Conservation (phyloP, 2,797 vertebrate genomes). For the Sebastes kiyomatsui region DNA sequence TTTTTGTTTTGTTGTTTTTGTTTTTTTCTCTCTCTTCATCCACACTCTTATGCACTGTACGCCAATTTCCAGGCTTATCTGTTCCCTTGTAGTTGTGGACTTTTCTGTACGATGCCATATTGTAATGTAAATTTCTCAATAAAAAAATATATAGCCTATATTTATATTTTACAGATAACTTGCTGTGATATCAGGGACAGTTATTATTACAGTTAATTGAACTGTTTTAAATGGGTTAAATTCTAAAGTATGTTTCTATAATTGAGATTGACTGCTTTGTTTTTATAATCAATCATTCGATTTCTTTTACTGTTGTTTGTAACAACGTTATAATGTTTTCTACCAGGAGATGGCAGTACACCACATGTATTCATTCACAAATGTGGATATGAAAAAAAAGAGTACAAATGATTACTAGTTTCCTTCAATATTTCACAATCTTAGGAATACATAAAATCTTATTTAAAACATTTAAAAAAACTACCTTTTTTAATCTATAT, state of each 20-base stretch:
- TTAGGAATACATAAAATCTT: no score
- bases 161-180: no score
- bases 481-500: no score
- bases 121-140: no score
- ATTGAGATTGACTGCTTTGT: neutral
- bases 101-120: no score
- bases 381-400: neutral
- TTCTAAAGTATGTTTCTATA: neutral
- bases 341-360: conserved; percentile 65
- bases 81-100: no score
- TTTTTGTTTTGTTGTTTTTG: no score
- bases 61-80: no score
- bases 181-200: neutral
- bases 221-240: accelerated
- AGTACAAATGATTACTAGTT: neutral
- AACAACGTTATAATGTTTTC: neutral
- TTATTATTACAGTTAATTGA: neutral
- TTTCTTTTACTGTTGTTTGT: neutral
- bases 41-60: no score
- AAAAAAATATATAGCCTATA: no score
- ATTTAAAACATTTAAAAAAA: neutral
- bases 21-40: no score
- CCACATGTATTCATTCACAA: neutral
- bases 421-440: neutral
- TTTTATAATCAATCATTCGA: neutral